phyloP scores from a whole-genome alignment of 2,888 invertebrate genomes.

The Trachelus stipa region DNA sequence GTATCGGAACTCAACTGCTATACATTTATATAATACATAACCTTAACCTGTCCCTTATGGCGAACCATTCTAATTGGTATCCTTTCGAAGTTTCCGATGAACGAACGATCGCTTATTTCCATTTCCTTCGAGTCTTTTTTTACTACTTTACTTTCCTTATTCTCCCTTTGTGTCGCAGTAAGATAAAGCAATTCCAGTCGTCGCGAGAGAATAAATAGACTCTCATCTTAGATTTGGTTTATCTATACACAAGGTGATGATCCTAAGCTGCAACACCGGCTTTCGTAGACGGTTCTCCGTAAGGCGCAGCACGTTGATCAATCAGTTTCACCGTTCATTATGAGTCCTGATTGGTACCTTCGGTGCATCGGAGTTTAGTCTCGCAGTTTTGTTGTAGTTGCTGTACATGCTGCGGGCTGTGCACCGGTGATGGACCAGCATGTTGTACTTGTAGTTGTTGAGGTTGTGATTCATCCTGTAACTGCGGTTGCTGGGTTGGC shows the following conservation, averaged over 20 bases:
- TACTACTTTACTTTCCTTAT: slow-evolving; percentile 54
- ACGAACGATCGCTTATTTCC: neutral
- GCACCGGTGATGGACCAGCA: slow-evolving; percentile 48
- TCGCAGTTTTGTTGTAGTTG: neutral
- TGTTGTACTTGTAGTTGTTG: slow-evolving; percentile 43
- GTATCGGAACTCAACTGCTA: neutral
- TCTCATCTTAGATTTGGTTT: slow-evolving; percentile 39
- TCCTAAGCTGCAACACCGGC: slow-evolving; percentile 16
- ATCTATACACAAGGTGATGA: slow-evolving; percentile 50
- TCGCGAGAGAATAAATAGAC: slow-evolving; percentile 30
- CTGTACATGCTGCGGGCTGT: slow-evolving; percentile 38
- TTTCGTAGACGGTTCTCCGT: slow-evolving; percentile 41
- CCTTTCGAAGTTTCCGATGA: neutral
- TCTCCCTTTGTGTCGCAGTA: slow-evolving; percentile 49
- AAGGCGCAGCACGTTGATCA: slow-evolving; percentile 44
- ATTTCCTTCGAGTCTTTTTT: slow-evolving; percentile 21
- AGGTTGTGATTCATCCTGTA: slow-evolving; percentile 16
- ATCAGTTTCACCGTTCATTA: slow-evolving; percentile 54
- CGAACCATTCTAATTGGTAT: neutral
- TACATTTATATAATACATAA: neutral
- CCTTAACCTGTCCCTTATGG: neutral
- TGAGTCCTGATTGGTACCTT: slow-evolving; percentile 58
- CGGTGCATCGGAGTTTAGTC: neutral
- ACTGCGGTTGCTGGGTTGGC: slow-evolving; percentile 27
- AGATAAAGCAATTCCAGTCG: slow-evolving; percentile 38